Conservation (phyloP, 2,888 invertebrate genomes). For the Lissocephala sabroskyi region DNA sequence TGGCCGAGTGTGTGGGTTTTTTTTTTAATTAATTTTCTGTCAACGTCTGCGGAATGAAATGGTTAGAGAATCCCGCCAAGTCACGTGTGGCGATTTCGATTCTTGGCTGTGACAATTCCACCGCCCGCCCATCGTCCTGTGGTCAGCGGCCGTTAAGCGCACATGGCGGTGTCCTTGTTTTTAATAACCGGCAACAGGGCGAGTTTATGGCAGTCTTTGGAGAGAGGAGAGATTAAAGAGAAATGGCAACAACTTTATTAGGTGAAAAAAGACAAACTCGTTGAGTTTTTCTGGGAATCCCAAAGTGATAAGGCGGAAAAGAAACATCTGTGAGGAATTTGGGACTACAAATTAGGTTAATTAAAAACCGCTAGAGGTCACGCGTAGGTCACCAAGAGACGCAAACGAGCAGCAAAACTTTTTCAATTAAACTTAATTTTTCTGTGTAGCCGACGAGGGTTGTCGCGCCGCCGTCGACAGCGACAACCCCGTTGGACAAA, state of each 20-base stretch:
- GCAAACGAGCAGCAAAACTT: constrained; percentile 37
- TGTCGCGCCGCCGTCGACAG: too few species aligned
- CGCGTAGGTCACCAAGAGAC: constrained; percentile 8
- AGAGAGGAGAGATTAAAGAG: not conserved
- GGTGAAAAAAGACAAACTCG: too few species aligned
- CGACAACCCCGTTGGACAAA: constrained; percentile 40
- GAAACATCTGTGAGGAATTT: too few species aligned
- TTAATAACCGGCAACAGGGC: not conserved
- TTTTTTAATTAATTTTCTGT: constrained; percentile 61
- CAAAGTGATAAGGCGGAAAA: not conserved
- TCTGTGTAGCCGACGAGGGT: not conserved
- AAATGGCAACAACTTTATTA: not conserved
- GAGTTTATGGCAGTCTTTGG: not conserved
- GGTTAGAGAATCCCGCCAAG: too few species aligned
- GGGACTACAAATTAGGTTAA: constrained; percentile 57
- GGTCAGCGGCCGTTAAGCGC: not conserved
- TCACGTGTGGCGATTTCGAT: constrained; percentile 43
- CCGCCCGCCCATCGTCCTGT: too few species aligned
- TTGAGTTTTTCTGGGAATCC: too few species aligned
- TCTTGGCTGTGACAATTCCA: not conserved
- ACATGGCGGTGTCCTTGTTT: not conserved
- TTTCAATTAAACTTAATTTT: constrained; percentile 63
- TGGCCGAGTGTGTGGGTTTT: too few species aligned
- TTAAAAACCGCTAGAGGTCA: constrained; percentile 62
- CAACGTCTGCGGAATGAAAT: constrained; percentile 49